Evolutionary conservation across 1,140 invertebrate genomes (phyloP).

Genomic region (Melitaea cinxia): DNA sequence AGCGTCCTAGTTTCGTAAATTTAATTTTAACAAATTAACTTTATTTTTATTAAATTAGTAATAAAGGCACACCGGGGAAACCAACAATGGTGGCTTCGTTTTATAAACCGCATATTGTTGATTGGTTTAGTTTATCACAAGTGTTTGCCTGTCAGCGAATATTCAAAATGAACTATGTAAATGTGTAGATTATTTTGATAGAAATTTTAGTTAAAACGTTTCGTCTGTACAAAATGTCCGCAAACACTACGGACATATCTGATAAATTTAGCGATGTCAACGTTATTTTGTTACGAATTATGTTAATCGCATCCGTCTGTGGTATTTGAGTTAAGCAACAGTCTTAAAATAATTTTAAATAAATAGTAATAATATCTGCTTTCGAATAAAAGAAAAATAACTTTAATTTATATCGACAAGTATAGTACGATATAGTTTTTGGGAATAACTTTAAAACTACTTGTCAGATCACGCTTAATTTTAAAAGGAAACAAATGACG

Average conservation of each 20-base stretch:
- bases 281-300: not conserved
- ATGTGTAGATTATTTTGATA: not conserved
- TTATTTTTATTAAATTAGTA: not conserved
- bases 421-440: no score
- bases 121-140: conserved; percentile 32
- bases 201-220: not conserved
- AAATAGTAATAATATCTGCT: no score
- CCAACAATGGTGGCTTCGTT: conserved; percentile 26
- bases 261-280: not conserved
- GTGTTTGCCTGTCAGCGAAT: conserved; percentile 22
- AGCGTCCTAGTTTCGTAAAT: no score
- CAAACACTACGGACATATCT: not conserved
- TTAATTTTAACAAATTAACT: no score
- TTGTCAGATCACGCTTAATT: no score
- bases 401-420: no score
- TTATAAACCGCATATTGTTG: conserved; percentile 27
- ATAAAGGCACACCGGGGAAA: conserved; percentile 20
- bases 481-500: no score
- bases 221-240: not conserved
- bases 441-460: no score
- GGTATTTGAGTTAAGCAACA: no score
- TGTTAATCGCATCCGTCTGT: no score
- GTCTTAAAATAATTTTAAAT: no score
- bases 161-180: conserved; percentile 8
- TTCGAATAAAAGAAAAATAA: no score